Percentiles rank a stretch among this genome's conserved stretches.
These are phyloP conservation scores for Acanthopleura granulata DNA, from an alignment of 2,888 invertebrate genomes.

Conservation along the genomic window DNA sequence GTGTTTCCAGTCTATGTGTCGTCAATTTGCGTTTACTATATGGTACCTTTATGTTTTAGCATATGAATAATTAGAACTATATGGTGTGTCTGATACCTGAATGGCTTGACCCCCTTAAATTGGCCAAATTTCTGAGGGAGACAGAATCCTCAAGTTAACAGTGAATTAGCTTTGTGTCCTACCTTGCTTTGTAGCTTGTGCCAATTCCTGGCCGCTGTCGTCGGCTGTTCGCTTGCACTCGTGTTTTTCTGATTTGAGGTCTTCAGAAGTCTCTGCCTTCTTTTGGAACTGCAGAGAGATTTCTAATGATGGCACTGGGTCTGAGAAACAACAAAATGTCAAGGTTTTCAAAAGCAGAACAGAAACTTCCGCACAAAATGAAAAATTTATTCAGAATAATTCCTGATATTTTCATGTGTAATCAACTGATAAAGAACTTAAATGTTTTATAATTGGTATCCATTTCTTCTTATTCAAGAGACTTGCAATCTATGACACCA, in stretches of 20 bases:
- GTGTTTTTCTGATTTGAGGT: conserved; percentile 72
- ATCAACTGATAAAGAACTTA: background rate
- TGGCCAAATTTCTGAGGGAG: too few species aligned
- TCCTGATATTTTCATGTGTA: background rate
- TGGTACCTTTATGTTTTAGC: too few species aligned
- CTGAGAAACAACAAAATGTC: conserved; percentile 50
- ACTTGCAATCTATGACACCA: too few species aligned
- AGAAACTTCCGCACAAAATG: too few species aligned
- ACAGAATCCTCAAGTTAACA: too few species aligned
- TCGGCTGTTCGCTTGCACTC: conserved; percentile 72
- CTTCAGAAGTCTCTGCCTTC: conserved; percentile 68
- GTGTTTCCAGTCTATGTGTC: too few species aligned
- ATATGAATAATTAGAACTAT: too few species aligned
- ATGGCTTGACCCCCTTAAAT: too few species aligned
- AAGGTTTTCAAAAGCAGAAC: background rate
- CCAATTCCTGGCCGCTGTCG: conserved; percentile 73
- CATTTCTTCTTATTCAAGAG: too few species aligned
- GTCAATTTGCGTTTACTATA: too few species aligned
- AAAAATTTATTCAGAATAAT: background rate
- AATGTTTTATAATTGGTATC: too few species aligned
- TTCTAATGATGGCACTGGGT: conserved; percentile 71
- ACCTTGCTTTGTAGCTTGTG: conserved; percentile 73
- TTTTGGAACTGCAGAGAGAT: conserved; percentile 70
- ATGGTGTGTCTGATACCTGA: too few species aligned
- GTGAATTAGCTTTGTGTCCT: background rate